Base-by-base conservation (phyloP, 1,140 invertebrate species). In the Uloborus diversus region DNA sequence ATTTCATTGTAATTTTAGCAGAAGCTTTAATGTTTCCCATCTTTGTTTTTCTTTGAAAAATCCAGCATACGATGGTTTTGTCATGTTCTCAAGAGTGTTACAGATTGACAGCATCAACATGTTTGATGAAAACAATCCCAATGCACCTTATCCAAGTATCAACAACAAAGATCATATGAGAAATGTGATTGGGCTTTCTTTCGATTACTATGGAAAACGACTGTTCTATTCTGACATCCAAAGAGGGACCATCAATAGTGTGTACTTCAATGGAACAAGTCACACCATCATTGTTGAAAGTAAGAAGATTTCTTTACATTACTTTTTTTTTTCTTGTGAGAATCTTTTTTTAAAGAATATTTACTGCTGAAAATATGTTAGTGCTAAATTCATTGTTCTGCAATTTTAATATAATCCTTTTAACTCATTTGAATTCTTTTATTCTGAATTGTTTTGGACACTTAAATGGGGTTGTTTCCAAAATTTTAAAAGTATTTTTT, bases 171-270 rank as follows among this genome's bases (percentile, higher is more conserved):
- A 90, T 2, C 85, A 91, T 73, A 93, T 96, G 89, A 88, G 92
- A 56, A 95, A 96, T 87, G 93, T 94, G 3, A 95, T 96, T 83
- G 93, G 93, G 32, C 88, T 97, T 5, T 90, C 93, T 3, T 94
- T 92, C 86, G 93, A 95, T 87, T 94, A 94, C 85, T 87, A 87
- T 71, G 87, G 87, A 2, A 87, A 91, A 69, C 86, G 90, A 56
- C 86, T 96, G 23, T 96, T 94, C 87, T 96, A 94, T 87, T 95
- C 94, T 1, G 95, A 96, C 85, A 94, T 96, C 81, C 93, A 95
- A 84, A 87, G 90, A 79, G 93, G 93, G 59, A 92, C 92, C 64
- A 95, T 97, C 81, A 93, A 93, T 86, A 88, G 90, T 49, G 93
- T 95, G n/a, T 89, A 89, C 84, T 96, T 95, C 86, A 94, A 96